Evolutionary conservation across 2,113 vertebrate genomes (phyloP), one percentile per base, ranked within the genome.

Genomic region (Plectropomus leopardus): DNA sequence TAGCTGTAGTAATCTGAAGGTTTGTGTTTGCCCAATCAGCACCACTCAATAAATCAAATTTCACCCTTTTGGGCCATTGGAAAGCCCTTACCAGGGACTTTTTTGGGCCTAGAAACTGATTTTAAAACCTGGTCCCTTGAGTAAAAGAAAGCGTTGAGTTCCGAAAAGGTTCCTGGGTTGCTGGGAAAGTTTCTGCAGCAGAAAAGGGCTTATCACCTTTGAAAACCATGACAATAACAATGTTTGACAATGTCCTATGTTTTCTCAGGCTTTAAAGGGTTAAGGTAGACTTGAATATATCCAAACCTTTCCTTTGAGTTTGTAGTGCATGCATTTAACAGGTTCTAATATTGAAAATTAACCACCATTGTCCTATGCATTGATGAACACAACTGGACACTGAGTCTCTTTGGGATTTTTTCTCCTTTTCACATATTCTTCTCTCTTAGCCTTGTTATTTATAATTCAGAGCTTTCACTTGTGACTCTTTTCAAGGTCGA

Each of bases 21-120:
- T 47, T 19, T 50, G 17, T 76, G 64, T 83, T 83, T 51, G 36
- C 13, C 44, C 76, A 45, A 53, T 76, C 61, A 69, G 7, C 76
- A 42, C 44, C 26, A 7, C 21, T 76, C 64, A 55, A 50, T 68
- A 68, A 58, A 76, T 72, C 55, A 73, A 45, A 51, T 57, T 23
- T n/a, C 13, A 24, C 23, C 48, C 54, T 82, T 68, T 47, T 15
- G 55, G 40, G 68, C 44, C 30, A 16, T 6, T 0, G 16, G 60
- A 57, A 53, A 34, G 14, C 24, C 54, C 36, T 40, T 30, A 58
- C 44, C 8, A 21, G 48, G 6, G 5, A 28, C 55, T n/a, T 45
- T 34, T 73, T 13, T 1, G 13, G n/a, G n/a, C 4, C 26, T 15
- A 3, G 3, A 36, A 57, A 66, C 24, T 72, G 7, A 16, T 13